Evolutionary conservation across 2,888 invertebrate genomes (phyloP).

Genomic region (Cybosia mesomella): DNA sequence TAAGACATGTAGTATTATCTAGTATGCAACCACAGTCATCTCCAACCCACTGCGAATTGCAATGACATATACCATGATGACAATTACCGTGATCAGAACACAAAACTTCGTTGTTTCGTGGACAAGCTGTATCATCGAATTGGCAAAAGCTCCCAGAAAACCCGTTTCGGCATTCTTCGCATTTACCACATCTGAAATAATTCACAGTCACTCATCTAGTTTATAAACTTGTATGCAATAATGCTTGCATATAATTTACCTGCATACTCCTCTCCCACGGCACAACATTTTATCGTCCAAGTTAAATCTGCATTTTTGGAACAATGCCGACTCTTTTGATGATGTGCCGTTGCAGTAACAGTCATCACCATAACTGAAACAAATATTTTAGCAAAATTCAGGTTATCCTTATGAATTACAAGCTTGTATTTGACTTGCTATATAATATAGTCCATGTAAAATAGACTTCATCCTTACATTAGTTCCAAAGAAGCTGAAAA

Average conservation of each 20-base stretch:
- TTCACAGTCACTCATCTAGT: no score
- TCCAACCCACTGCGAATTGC: constrained; percentile 56
- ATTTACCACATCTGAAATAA: constrained; percentile 86
- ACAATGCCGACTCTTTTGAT: constrained; percentile 42
- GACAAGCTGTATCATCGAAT: constrained; percentile 92
- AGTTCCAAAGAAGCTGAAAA: no score
- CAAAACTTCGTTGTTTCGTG: constrained; percentile 73
- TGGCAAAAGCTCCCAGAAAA: constrained; percentile 92
- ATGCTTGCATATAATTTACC: no score
- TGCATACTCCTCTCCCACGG: constrained; percentile 66
- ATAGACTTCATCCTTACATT: no score
- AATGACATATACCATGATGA: constrained; percentile 77
- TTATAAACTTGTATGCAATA: no score
- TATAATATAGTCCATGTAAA: no score
- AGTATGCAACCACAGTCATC: constrained; percentile 65
- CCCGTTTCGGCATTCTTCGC: constrained; percentile 65
- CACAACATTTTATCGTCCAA: constrained; percentile 53
- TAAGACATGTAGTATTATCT: constrained; percentile 55
- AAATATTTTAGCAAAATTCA: neutral
- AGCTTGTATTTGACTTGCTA: neutral
- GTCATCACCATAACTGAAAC: constrained; percentile 64
- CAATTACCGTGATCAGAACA: constrained; percentile 73
- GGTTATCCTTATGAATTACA: neutral
- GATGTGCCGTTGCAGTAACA: constrained; percentile 63
- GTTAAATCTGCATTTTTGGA: constrained; percentile 59